Evolutionary conservation across 2,888 invertebrate species (phyloP).

Genomic region (Coremacera marginata): DNA sequence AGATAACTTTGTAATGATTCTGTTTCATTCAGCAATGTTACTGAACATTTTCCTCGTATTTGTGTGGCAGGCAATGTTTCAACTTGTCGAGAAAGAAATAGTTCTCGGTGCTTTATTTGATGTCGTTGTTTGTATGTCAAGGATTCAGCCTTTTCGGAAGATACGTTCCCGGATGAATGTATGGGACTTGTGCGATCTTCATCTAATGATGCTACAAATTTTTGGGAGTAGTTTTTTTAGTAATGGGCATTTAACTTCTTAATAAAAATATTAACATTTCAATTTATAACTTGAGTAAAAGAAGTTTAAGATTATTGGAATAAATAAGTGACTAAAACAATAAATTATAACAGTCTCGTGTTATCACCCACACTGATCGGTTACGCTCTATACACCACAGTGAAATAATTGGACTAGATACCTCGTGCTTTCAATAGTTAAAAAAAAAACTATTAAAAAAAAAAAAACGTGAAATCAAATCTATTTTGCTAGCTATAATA

Average conservation of each 20-base stretch:
- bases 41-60: conserved; percentile 99
- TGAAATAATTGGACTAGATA: no score
- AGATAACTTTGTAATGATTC: conserved; percentile 97
- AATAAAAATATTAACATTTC: not conserved
- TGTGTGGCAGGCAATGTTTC: conserved; percentile 99
- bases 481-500: no score
- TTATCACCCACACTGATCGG: no score
- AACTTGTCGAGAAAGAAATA: conserved; percentile 97
- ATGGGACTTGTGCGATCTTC: conserved; percentile 73
- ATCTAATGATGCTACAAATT: conserved; percentile 75
- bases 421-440: no score
- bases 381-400: no score
- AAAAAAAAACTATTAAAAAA: no score
- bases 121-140: conserved; percentile 89
- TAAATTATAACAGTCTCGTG: no score
- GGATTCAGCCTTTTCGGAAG: conserved; percentile 72
- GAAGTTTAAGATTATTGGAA: not conserved
- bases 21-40: conserved; percentile 98
- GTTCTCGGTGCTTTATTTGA: conserved; percentile 96
- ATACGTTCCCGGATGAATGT: conserved; percentile 62
- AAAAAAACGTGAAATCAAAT: no score
- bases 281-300: no score
- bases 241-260: conserved; percentile 34
- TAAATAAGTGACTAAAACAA: not conserved
- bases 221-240: conserved; percentile 33